Conservation (phyloP, 1,140 invertebrate genomes). For the Listronotus bonariensis region DNA sequence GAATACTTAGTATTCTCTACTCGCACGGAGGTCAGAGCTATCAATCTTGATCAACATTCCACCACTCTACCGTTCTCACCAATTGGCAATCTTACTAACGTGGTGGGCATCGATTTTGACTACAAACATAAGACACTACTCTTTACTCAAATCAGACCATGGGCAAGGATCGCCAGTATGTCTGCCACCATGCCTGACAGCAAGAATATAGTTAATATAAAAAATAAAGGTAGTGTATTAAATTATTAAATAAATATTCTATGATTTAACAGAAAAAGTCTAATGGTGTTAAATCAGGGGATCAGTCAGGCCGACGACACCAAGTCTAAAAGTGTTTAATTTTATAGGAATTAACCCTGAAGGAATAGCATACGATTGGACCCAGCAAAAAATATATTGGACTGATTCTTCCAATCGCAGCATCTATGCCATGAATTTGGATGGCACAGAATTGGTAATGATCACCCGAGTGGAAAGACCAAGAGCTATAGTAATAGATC, state of each 20-base stretch:
- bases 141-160: constrained; percentile 90
- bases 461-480: constrained; percentile 91
- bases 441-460: constrained; percentile 88
- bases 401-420: constrained; percentile 93
- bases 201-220: constrained; percentile 70
- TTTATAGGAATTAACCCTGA: constrained; percentile 72
- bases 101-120: constrained; percentile 96
- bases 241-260: no score
- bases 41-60: constrained; percentile 80
- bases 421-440: constrained; percentile 93
- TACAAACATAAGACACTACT: constrained; percentile 84
- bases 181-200: constrained; percentile 68
- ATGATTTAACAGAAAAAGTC: no score
- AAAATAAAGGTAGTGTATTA: constrained; percentile 71
- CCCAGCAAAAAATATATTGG: constrained; percentile 96
- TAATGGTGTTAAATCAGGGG: no score
- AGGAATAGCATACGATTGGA: constrained; percentile 97
- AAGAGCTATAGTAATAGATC: constrained; percentile 94
- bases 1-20: constrained; percentile 93
- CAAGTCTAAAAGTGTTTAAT: no score
- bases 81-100: constrained; percentile 89
- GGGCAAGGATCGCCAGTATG: constrained; percentile 84
- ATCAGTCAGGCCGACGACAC: no score
- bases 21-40: constrained; percentile 85
- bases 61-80: constrained; percentile 85